Conservation (phyloP, 2,113 vertebrate genomes). For the Seriola dumerili region DNA sequence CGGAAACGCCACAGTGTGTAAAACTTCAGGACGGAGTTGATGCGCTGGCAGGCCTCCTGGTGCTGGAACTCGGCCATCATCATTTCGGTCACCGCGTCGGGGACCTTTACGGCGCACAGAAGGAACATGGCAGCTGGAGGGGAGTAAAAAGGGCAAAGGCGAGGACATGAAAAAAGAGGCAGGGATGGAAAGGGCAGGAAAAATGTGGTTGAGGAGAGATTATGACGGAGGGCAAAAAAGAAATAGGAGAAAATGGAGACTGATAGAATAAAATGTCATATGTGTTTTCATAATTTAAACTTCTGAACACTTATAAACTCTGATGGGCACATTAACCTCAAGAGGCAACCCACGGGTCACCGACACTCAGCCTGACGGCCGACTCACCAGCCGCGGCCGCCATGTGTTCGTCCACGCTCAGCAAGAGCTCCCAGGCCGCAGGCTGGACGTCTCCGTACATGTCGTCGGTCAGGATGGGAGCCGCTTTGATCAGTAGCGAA, state of each 20-base stretch:
- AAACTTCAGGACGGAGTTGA: constrained; percentile 97
- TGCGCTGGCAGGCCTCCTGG: constrained; percentile 94
- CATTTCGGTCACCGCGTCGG: constrained; percentile 96
- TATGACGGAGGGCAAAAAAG: constrained; percentile 7
- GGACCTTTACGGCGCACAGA: constrained; percentile 97
- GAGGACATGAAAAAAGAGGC: not conserved
- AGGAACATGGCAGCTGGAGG: constrained; percentile 97
- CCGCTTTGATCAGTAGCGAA: constrained; percentile 96
- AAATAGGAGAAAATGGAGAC: not conserved
- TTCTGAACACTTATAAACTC: not conserved
- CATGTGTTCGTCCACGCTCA: constrained; percentile 98
- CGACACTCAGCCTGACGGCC: not conserved
- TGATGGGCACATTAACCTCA: not conserved
- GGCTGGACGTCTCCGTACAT: constrained; percentile 99
- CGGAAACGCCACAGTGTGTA: constrained; percentile 98
- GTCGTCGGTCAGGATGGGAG: constrained; percentile 95
- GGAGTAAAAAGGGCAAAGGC: constrained; percentile 8
- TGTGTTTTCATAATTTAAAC: not conserved
- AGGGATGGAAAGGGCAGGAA: not conserved
- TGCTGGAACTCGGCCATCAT: constrained; percentile 98
- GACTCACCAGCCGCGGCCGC: constrained; percentile 94
- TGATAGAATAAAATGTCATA: not conserved
- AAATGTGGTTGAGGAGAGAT: not conserved
- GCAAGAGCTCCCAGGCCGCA: constrained; percentile 96
- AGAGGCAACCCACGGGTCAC: not conserved